A percentile compares a stretch with the other conserved stretches of the same genome.
Evolutionary conservation across 2,113 vertebrate species (phyloP).

Genomic region (Pollachius pollachius): DNA sequence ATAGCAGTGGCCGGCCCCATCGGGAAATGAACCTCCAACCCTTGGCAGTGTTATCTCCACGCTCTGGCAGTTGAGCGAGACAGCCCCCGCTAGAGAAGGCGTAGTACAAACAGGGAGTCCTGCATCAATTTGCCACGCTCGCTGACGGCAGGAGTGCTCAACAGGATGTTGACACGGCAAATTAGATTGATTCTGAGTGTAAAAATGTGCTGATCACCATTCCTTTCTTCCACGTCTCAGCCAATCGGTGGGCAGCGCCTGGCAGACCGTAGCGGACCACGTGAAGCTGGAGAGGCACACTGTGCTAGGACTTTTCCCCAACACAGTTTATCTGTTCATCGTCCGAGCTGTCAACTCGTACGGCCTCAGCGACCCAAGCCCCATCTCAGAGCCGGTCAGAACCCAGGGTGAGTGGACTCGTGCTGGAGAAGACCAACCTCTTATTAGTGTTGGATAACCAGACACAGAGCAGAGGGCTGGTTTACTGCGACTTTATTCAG

Average conservation of each 20-base stretch:
- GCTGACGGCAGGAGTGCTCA: too few relatives aligned
- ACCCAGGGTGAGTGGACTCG: constrained; percentile 81
- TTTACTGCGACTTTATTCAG: too few relatives aligned
- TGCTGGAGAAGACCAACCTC: not conserved
- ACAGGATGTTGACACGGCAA: too few relatives aligned
- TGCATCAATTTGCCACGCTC: too few relatives aligned
- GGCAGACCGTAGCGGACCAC: constrained; percentile 85
- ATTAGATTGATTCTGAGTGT: too few relatives aligned
- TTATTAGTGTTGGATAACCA: too few relatives aligned
- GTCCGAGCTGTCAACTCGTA: constrained; percentile 85
- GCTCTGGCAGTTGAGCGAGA: too few relatives aligned
- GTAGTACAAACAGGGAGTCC: too few relatives aligned
- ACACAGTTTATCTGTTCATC: constrained; percentile 90
- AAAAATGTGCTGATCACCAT: not conserved
- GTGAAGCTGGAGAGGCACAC: constrained; percentile 87
- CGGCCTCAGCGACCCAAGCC: constrained; percentile 91
- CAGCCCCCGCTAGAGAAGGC: too few relatives aligned
- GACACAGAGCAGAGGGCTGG: not conserved
- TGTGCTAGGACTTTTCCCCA: constrained; percentile 79
- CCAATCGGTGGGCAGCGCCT: constrained; percentile 84
- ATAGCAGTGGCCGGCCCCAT: too few relatives aligned
- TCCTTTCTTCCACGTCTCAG: constrained; percentile 55
- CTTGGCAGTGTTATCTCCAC: too few relatives aligned
- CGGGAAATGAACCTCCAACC: too few relatives aligned
- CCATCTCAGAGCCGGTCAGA: constrained; percentile 84